Evolutionary conservation across 1,140 invertebrate genomes (phyloP), one percentile per base, ranked within the genome.

Genomic region (Drosophila auraria): DNA sequence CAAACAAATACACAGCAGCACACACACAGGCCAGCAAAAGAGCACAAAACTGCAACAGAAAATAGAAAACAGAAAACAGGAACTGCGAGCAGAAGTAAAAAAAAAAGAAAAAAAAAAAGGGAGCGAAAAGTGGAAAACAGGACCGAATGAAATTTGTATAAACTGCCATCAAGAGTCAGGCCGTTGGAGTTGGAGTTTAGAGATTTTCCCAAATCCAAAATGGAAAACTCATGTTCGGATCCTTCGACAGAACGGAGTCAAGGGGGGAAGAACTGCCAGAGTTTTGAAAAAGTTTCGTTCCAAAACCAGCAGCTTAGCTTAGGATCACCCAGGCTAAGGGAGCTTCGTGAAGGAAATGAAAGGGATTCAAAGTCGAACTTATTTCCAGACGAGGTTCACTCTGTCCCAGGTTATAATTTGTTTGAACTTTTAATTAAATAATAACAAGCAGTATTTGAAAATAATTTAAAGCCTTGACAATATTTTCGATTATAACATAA

Each of bases 1-100:
- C 59, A 72, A 72, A 87, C 82, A 86, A 78, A 84, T 66, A 80
- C 54, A 83, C 59, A 80, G 33, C 74, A 65, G 71, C 27, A 59
- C 12, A 14, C n/a, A 78, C 62, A 68, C 54, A 68, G 75, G 59
- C 50, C 57, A 20, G 68, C 68, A 87, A 89, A 87, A 80, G 83
- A 77, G 76, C 83, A 83, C 62, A 70, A 62, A 51, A 40, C 59
- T 51, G 60, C 62, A 81, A 49, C 58, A 68, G 45, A 47, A 77
- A 54, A 71, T 45, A 51, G 61, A 47, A 61, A 79, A 62, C 51
- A 47, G 27, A 57, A 23, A 63, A 20, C 27, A 65, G 11, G 38
- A 64, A 64, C 47, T 42, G 33, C n/a, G 15, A 49, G 57, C 30
- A 36, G 12, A 38, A 62, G 33, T n/a, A 54, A 63, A 42, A 30